phyloP scores from a whole-genome alignment of 2,888 invertebrate genomes.

The Oscheius sp. region DNA sequence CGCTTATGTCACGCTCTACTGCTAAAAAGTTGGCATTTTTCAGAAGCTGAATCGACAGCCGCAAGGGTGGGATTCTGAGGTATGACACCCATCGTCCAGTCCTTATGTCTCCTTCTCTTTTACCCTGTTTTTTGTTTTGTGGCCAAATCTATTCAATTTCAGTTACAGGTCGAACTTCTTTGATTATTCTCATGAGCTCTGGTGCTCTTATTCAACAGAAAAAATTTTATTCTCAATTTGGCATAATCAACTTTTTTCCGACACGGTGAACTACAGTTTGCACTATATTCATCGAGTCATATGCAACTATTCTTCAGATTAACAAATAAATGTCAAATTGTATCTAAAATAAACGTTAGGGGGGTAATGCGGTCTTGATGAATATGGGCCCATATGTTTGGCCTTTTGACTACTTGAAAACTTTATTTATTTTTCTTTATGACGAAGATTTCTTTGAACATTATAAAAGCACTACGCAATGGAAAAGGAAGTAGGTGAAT shows the following conservation, averaged over 20 bases:
- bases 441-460: too few species aligned
- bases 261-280: not conserved
- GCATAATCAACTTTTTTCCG: constrained; percentile 18
- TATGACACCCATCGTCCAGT: constrained; percentile 4
- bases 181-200: constrained; percentile 1
- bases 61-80: constrained; percentile 28
- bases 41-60: constrained; percentile 33
- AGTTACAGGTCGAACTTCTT: constrained; percentile 27
- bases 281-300: not conserved
- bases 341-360: too few species aligned
- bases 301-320: not conserved
- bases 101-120: not conserved
- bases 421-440: too few species aligned
- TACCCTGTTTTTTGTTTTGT: not conserved
- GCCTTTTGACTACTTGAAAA: too few species aligned
- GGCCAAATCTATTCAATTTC: constrained; percentile 13
- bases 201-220: constrained; percentile 23
- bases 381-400: too few species aligned
- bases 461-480: too few species aligned
- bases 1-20: constrained; percentile 1
- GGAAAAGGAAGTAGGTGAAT: too few species aligned
- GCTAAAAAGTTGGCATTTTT: not conserved
- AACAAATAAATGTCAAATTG: too few species aligned
- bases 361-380: too few species aligned
- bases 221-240: constrained; percentile 12